Evolutionary conservation across 2,797 vertebrate species (phyloP).

Genomic region (Acanthiza pusilla): DNA sequence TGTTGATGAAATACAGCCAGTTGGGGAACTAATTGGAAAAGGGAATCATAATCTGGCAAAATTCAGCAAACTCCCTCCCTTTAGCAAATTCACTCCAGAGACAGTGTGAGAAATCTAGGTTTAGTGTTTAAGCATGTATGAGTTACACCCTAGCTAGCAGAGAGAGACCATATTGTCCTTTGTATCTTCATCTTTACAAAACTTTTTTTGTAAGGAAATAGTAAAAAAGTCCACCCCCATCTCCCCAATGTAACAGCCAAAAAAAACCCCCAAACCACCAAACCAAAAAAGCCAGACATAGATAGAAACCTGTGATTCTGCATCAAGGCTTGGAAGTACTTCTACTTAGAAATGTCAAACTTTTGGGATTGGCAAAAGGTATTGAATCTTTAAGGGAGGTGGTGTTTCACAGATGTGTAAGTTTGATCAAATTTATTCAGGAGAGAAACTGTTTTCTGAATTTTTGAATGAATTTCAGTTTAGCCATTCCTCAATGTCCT

Average conservation of each 20-base stretch:
- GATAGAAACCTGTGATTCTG: background rate
- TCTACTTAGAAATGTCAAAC: background rate
- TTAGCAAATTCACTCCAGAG: background rate
- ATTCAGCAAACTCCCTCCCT: slow-evolving; percentile 35
- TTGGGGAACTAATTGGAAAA: slow-evolving; percentile 68
- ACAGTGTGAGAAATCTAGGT: slow-evolving; percentile 4
- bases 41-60: slow-evolving; percentile 62
- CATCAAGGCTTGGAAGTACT: background rate
- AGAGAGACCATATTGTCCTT: background rate
- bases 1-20: slow-evolving; percentile 72
- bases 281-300: background rate
- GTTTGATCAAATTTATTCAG: background rate
- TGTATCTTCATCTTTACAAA: background rate
- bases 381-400: background rate
- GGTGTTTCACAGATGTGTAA: background rate
- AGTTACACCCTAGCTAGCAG: background rate
- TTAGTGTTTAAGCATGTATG: slow-evolving; percentile 13
- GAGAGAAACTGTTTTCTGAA: background rate
- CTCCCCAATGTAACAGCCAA: background rate
- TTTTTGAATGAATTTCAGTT: background rate
- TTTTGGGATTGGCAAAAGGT: background rate
- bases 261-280: background rate
- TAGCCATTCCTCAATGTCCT: background rate
- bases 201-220: background rate
- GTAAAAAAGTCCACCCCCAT: background rate